phyloP scores from a whole-genome alignment of 1,140 invertebrate species.

The Sitodiplosis mosellana region DNA sequence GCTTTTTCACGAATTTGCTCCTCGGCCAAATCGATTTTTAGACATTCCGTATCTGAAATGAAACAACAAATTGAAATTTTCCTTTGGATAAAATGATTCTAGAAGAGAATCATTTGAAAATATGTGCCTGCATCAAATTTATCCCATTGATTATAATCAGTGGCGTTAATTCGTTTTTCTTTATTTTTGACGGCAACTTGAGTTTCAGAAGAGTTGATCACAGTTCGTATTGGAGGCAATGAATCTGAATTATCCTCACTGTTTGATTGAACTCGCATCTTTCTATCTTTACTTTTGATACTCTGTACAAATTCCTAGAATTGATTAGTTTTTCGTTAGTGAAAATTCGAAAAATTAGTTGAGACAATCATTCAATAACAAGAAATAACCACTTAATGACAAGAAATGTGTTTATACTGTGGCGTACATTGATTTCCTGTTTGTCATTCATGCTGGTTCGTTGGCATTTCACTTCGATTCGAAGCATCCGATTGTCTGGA shows the following conservation, averaged over 20 bases:
- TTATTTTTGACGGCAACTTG: conserved; percentile 1
- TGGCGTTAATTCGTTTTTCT: conserved; percentile 24
- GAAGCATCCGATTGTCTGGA: conserved; percentile 32
- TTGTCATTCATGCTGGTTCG: conserved; percentile 24
- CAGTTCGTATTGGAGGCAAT: no score
- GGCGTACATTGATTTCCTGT: conserved; percentile 5
- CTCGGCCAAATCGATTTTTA: conserved; percentile 41
- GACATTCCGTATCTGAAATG: conserved; percentile 39
- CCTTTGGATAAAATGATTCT: no score
- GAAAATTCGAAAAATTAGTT: no score
- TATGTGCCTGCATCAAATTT: conserved; percentile 37
- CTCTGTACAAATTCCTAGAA: no score
- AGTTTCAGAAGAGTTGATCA: no score
- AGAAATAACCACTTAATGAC: no score
- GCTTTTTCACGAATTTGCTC: conserved; percentile 25
- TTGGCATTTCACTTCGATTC: conserved; percentile 16
- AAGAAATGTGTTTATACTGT: no score
- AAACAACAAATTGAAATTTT: no score
- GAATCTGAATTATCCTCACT: no score
- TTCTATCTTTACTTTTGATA: conserved; percentile 21
- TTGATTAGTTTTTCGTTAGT: no score
- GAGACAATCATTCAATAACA: no score
- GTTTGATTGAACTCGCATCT: conserved; percentile 17
- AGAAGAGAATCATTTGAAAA: no score
- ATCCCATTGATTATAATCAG: conserved; percentile 45